Evolutionary conservation across 2,113 vertebrate species (phyloP).

Genomic region (Daphoenositta chrysoptera): DNA sequence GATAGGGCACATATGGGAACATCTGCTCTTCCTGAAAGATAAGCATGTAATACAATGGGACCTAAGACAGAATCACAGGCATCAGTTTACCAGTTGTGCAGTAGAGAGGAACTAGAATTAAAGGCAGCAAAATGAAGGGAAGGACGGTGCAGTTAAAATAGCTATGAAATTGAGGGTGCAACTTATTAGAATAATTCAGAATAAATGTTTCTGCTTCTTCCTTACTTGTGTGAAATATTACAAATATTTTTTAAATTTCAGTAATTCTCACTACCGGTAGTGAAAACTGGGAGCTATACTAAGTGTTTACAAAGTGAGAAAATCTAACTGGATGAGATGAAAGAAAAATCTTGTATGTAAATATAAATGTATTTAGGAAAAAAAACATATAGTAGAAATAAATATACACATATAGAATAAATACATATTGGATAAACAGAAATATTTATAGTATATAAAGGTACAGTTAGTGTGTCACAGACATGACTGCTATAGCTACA

Average conservation of each 20-base stretch:
- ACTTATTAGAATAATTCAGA: not conserved
- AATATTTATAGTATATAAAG: not conserved
- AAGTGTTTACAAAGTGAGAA: not conserved
- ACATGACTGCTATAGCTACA: not conserved
- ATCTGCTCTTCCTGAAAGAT: conserved; percentile 50
- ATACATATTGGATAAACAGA: not conserved
- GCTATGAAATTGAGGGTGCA: not conserved
- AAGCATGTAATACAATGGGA: not conserved
- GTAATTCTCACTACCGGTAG: not conserved
- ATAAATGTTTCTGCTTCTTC: not conserved
- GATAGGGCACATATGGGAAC: not conserved
- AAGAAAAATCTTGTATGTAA: not conserved
- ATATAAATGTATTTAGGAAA: not conserved
- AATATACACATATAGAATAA: not conserved
- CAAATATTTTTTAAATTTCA: not conserved
- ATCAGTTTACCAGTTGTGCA: not conserved
- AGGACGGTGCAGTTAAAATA: not conserved
- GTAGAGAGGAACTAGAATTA: not conserved
- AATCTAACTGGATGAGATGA: not conserved
- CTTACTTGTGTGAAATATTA: not conserved
- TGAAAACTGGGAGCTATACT: not conserved
- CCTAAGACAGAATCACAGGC: not conserved
- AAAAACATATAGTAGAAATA: not conserved
- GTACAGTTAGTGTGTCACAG: accelerated
- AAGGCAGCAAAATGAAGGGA: not conserved